Conservation (phyloP, 2,888 invertebrate genomes). For the Petrolisthes manimaculis region DNA sequence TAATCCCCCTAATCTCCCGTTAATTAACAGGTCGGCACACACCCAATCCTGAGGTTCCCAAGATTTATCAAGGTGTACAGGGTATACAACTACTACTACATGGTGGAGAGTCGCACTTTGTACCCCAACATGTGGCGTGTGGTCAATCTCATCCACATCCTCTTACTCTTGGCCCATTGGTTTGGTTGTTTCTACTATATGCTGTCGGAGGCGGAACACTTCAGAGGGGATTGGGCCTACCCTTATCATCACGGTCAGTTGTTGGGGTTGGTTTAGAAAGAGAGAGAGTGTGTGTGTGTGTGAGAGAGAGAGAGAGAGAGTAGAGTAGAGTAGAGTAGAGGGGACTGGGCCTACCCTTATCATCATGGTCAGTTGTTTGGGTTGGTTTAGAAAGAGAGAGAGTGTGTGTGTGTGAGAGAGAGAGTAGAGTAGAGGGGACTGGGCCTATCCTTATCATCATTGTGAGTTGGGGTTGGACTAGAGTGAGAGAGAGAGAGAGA, state of each 20-base stretch:
- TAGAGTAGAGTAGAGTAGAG: not conserved
- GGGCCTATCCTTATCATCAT: no score
- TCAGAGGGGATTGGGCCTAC: slow-evolving; percentile 75
- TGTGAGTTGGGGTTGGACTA: no score
- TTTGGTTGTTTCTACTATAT: slow-evolving; percentile 97
- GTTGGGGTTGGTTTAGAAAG: not conserved
- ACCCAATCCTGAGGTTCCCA: slow-evolving; percentile 74
- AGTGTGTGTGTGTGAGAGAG: not conserved
- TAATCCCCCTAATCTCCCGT: slow-evolving; percentile 71
- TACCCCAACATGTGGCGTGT: slow-evolving; percentile 97
- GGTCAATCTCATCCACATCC: slow-evolving; percentile 92
- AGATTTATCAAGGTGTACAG: slow-evolving; percentile 92
- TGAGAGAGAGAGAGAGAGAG: not conserved
- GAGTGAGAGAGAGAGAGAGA: no score
- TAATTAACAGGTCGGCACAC: slow-evolving; percentile 76
- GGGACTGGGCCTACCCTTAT: no score
- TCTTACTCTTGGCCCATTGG: slow-evolving; percentile 95
- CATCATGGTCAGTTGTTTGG: not conserved
- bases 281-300: not conserved
- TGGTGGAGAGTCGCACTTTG: slow-evolving; percentile 94
- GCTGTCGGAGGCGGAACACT: slow-evolving; percentile 90
- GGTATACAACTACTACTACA: slow-evolving; percentile 92
- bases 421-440: not conserved
- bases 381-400: not conserved
- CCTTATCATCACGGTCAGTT: slow-evolving; percentile 68